Percentiles rank a stretch among this genome's conserved stretches.
Evolutionary conservation across 2,113 vertebrate genomes (phyloP).

Genomic region (Chauna torquata): DNA sequence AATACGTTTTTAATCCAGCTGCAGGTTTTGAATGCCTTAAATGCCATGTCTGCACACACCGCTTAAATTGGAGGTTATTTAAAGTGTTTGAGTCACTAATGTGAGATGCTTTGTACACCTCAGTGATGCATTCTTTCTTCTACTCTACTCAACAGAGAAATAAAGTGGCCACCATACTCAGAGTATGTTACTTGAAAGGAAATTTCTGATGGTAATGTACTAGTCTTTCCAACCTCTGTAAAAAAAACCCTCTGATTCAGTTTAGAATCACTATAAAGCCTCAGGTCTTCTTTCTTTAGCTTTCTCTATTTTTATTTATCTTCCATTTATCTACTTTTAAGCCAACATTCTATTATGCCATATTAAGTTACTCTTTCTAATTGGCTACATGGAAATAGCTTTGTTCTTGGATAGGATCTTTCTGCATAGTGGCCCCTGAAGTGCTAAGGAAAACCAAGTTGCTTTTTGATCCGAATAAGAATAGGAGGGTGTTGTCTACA

Average conservation of each 20-base stretch:
- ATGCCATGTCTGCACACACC: background rate
- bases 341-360: background rate
- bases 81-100: background rate
- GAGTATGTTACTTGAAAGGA: background rate
- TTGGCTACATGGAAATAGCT: background rate
- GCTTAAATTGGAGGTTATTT: background rate
- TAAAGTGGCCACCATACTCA: background rate
- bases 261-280: background rate
- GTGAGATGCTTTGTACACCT: background rate
- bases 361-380: background rate
- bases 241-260: too few relatives aligned
- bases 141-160: background rate
- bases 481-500: background rate
- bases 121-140: background rate
- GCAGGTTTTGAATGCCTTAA: background rate
- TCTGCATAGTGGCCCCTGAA: background rate
- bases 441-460: background rate
- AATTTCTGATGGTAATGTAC: background rate
- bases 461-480: accelerated
- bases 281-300: background rate
- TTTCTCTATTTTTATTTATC: background rate
- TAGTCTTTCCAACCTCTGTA: background rate
- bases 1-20: background rate
- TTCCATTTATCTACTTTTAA: background rate
- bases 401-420: background rate